Base-by-base conservation (phyloP, 2,797 vertebrate species). In the Sebastes nivosus region DNA sequence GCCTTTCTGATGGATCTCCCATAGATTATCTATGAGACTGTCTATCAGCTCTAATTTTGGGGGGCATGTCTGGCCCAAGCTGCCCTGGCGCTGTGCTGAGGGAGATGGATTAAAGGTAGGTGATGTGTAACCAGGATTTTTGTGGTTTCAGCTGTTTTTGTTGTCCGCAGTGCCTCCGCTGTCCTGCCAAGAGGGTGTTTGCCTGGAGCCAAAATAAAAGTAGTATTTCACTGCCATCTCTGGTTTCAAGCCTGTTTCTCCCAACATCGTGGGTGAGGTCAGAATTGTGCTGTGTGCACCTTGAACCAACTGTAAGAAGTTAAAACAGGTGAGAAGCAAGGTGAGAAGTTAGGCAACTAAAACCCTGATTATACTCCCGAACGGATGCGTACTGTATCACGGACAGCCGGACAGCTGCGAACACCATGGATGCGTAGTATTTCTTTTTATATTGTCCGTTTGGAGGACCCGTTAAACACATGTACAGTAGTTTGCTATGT, bases 71-170 rank as follows among this genome's bases (percentile, higher is more conserved):
- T 18, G 46, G 66, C 50, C 52, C 34, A 20, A 22, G 10, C 50
- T 58, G 74, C n/a, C 67, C 68, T 34, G 25, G 68, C 66, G 63
- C 34, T 75, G 74, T 74, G 60, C 38, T 65, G 77, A 84, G 59
- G 57, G 22, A 82, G 67, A 80, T 79, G 76, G 75, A 85, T 87
- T 85, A 85, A 83, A 80, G 63, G 55, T 79, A 50, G 42, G 38
- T 76, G 74, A 76, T 46, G 71, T 82, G 75, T 24, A 84, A 91
- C 85, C 60, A n/a, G 78, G 5, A 75, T 88, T 92, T 87, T 70
- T 87, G 86, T 86, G 78, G 67, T 90, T 92, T 93, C 90, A 93
- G 87, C 89, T 86, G 55, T 86, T 92, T 84, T 66, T 70, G n/a
- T 66, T 80, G 82, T 82, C 83, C 5, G 57, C 89, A 87, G 72